phyloP scores from a whole-genome alignment of 2,113 vertebrate species.

The Protobothrops flavoviridis region DNA sequence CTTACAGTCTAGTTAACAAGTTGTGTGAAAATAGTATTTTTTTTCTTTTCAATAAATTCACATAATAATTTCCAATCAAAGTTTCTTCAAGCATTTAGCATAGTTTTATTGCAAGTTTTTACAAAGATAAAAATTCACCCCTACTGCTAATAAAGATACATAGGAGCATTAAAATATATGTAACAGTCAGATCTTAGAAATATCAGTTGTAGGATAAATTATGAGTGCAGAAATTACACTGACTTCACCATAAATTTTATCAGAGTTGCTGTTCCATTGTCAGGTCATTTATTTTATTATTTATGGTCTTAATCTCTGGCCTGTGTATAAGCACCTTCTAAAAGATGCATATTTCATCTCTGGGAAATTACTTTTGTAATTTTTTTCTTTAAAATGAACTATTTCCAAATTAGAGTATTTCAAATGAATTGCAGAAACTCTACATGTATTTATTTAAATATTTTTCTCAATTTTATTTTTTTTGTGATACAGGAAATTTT shows the following conservation, averaged over 20 bases:
- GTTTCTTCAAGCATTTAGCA: not conserved
- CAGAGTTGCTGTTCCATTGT: not conserved
- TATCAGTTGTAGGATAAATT: conserved; percentile 22
- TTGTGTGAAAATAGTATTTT: not conserved
- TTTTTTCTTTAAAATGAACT: conserved; percentile 15
- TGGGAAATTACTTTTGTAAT: conserved; percentile 21
- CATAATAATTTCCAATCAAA: conserved; percentile 3
- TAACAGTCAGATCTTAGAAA: not conserved
- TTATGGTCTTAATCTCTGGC: not conserved
- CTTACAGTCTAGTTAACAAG: conserved; percentile 7
- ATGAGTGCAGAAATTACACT: not conserved
- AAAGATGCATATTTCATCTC: conserved; percentile 5
- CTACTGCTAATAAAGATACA: conserved; percentile 14
- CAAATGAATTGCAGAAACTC: not conserved
- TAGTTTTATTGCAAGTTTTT: conserved; percentile 17
- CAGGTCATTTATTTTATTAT: not conserved
- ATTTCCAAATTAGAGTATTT: not conserved
- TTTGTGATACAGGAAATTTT: conserved; percentile 1
- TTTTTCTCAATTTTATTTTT: not conserved
- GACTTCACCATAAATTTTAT: conserved; percentile 17
- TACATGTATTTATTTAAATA: not conserved
- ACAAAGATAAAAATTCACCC: not conserved
- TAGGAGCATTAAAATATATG: conserved; percentile 7
- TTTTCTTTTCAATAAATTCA: conserved; percentile 10
- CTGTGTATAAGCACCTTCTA: not conserved